phyloP scores from a whole-genome alignment of 2,113 vertebrate species.

The Oreochromis niloticus region DNA sequence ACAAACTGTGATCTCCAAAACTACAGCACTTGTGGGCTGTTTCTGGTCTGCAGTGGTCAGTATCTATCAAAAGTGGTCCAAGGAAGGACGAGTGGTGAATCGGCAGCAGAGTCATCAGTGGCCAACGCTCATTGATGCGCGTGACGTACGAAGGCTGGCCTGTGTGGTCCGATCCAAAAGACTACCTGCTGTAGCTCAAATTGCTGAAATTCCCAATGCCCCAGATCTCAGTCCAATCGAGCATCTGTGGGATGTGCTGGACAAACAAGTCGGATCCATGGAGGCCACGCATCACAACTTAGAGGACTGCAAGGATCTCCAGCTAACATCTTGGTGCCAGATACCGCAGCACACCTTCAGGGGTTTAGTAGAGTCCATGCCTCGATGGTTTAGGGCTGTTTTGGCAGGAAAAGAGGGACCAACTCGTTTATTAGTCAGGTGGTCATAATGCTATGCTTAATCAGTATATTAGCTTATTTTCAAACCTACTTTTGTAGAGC shows the following conservation, averaged over 20 bases:
- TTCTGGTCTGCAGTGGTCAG: not conserved
- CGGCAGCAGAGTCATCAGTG: not conserved
- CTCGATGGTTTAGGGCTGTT: not conserved
- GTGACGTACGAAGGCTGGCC: accelerated
- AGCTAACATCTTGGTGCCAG: not conserved
- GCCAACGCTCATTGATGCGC: not conserved
- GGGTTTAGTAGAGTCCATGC: not conserved
- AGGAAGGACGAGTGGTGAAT: not conserved
- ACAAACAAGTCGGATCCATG: not conserved
- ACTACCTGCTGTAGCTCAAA: not conserved
- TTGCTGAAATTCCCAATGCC: accelerated
- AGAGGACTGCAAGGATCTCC: not conserved
- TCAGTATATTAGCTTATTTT: not conserved
- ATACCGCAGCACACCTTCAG: not conserved
- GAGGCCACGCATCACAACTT: not conserved
- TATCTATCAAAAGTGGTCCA: not conserved
- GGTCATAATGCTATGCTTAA: not conserved
- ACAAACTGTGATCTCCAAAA: not conserved
- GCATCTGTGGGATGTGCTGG: not conserved
- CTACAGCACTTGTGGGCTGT: not conserved
- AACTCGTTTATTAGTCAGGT: not conserved
- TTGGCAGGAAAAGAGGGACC: not conserved
- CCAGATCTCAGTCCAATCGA: accelerated
- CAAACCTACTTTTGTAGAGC: not conserved
- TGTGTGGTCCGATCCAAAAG: not conserved